These are phyloP conservation scores for Suricata suricatta DNA, from an alignment of 2,113 vertebrate species.

Conservation along the genomic window DNA sequence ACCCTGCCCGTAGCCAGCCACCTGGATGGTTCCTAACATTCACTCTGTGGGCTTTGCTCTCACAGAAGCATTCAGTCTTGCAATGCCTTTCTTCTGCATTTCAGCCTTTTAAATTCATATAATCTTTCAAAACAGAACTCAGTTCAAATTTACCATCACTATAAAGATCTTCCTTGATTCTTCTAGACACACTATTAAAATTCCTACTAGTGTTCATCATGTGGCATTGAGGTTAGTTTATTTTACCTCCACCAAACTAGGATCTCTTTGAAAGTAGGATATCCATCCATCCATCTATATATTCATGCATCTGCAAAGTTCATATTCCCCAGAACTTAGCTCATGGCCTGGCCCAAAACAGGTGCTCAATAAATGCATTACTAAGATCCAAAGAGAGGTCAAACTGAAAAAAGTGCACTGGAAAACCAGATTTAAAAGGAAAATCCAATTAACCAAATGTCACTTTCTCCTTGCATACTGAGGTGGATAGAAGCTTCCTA, in stretches of 20 bases:
- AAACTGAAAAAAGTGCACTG: background rate
- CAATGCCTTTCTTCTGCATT: background rate
- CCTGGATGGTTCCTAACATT: background rate
- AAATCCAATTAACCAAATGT: slow-evolving; percentile 41
- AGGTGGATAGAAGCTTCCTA: background rate
- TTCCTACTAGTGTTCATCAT: background rate
- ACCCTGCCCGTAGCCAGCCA: background rate
- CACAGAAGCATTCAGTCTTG: background rate
- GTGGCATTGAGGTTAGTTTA: background rate
- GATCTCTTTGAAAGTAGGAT: background rate
- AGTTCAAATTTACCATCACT: slow-evolving; percentile 23
- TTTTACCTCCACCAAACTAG: background rate
- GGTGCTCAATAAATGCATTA: background rate
- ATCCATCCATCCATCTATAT: background rate
- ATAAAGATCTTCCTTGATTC: background rate
- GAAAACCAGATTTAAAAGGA: slow-evolving; percentile 48
- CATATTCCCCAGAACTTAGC: background rate
- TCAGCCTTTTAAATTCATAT: background rate
- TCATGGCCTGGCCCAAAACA: background rate
- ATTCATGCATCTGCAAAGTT: background rate
- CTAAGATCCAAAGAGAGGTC: background rate
- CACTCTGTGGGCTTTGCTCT: background rate
- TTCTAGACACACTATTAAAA: background rate
- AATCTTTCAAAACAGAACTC: background rate
- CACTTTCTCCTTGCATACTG: background rate